These are phyloP conservation scores for Hippoglossus stenolepis DNA, from an alignment of 2,113 vertebrate species.

Conservation along the genomic window DNA sequence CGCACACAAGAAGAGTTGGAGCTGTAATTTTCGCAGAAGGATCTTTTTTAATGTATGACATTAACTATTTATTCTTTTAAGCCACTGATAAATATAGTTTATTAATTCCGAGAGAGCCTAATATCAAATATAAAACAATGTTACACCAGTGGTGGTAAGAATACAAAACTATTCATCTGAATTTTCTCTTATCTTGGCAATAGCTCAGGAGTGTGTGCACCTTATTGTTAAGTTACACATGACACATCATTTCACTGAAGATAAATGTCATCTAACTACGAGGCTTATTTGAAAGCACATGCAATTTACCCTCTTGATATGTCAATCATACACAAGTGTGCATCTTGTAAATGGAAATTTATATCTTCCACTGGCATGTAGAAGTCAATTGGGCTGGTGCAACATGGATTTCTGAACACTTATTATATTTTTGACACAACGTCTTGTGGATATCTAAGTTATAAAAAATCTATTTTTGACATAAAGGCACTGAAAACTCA, in stretches of 20 bases:
- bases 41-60: background rate
- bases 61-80: too few species aligned
- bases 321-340: conserved; percentile 11
- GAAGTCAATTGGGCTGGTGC: conserved; percentile 18
- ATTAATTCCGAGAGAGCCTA: too few species aligned
- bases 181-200: background rate
- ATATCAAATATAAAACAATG: too few species aligned
- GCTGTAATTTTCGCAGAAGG: background rate
- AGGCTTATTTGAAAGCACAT: conserved; percentile 5
- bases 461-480: conserved; percentile 17
- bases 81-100: too few species aligned
- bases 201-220: background rate
- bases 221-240: background rate
- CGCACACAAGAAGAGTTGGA: background rate
- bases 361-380: conserved; percentile 6
- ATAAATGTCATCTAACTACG: conserved; percentile 7
- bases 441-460: too few species aligned
- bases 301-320: background rate
- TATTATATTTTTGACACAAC: background rate
- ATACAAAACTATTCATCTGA: background rate
- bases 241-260: background rate
- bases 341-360: conserved; percentile 19
- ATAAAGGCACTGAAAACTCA: background rate
- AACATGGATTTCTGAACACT: conserved; percentile 18
- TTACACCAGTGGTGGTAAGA: too few species aligned